Conservation (phyloP, 2,888 invertebrate genomes). For the Leucophenga montana region DNA sequence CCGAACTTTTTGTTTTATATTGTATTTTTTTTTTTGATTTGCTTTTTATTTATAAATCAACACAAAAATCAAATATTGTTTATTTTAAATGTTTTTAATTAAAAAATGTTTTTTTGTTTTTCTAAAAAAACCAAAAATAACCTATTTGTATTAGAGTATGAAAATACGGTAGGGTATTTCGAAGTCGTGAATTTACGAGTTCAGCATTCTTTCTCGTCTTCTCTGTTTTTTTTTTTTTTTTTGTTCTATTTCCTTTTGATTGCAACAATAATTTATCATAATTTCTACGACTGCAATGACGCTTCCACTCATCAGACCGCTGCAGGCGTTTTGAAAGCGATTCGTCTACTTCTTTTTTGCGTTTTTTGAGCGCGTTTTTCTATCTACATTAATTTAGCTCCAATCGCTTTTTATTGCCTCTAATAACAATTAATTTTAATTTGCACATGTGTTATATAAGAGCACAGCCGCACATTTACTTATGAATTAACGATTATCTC, state of each 20-base stretch:
- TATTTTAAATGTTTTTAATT: too few relatives aligned
- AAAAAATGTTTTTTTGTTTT: too few relatives aligned
- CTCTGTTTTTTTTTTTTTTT: neutral
- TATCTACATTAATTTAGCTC: constrained; percentile 9
- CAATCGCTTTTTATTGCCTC: constrained; percentile 48
- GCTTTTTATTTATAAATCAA: too few relatives aligned
- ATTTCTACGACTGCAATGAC: too few relatives aligned
- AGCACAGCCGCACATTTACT: constrained; percentile 9
- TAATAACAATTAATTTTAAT: constrained; percentile 61
- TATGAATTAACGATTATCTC: constrained; percentile 20
- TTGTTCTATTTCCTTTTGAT: neutral
- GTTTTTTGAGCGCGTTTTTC: constrained; percentile 19
- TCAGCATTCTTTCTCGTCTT: too few relatives aligned
- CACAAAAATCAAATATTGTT: too few relatives aligned
- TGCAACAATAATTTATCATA: neutral
- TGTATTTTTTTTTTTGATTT: too few relatives aligned
- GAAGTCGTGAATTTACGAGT: too few relatives aligned
- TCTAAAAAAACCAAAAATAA: too few relatives aligned
- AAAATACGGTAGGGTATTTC: too few relatives aligned
- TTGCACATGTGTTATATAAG: constrained; percentile 29
- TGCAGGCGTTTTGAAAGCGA: constrained; percentile 10
- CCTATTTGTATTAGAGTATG: too few relatives aligned
- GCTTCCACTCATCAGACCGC: neutral
- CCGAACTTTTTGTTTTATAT: too few relatives aligned
- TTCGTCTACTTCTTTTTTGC: constrained; percentile 12